phyloP scores from a whole-genome alignment of 2,888 invertebrate species.

The Cantharis rufa region DNA sequence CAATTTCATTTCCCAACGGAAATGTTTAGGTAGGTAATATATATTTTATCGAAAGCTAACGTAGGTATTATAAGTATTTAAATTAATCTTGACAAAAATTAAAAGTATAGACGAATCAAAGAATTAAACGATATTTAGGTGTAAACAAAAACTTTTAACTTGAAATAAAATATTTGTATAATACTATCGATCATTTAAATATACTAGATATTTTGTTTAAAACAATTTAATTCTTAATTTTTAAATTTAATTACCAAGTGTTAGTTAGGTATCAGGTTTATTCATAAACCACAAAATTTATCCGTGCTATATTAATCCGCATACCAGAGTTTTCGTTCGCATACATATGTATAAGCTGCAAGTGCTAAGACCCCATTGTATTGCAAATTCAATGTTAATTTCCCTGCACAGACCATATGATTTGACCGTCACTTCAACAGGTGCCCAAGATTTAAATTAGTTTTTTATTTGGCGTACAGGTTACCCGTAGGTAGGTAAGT shows the following conservation, averaged over 20 bases:
- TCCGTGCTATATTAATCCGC: conserved; percentile 45
- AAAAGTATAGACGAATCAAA: no score
- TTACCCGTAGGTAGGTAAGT: background rate
- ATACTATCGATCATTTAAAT: no score
- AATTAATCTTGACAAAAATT: no score
- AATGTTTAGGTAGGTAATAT: no score
- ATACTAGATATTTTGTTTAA: background rate
- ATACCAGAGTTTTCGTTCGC: conserved; percentile 48
- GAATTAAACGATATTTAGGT: no score
- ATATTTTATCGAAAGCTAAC: no score
- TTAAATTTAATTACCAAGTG: background rate
- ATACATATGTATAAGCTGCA: conserved; percentile 56
- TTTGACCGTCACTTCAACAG: conserved; percentile 50
- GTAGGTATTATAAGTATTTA: no score
- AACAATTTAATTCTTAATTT: background rate
- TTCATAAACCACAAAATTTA: conserved; percentile 8
- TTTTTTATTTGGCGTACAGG: conserved; percentile 5
- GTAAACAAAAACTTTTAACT: no score
- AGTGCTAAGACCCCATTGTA: conserved; percentile 56
- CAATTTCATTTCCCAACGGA: background rate
- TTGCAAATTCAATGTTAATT: conserved; percentile 58
- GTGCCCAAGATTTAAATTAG: conserved; percentile 39
- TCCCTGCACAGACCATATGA: conserved; percentile 50
- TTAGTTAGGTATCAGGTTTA: background rate
- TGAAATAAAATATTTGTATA: no score